Base-by-base conservation (phyloP, 2,888 invertebrate species). In the Meloe dianella region DNA sequence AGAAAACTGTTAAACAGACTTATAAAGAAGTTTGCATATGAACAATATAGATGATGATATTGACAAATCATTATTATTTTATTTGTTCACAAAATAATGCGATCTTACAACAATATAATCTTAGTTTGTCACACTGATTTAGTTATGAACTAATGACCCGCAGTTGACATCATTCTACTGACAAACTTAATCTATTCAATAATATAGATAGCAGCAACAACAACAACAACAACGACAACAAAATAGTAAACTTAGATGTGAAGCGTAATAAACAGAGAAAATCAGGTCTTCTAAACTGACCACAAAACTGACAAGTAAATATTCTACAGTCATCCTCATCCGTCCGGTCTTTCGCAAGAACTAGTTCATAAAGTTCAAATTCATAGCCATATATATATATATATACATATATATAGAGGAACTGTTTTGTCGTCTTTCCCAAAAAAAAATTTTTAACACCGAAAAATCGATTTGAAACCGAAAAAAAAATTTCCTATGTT, bases 111-210 rank as follows among this genome's bases (percentile, higher is more conserved):
- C 60, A 58, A 32, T 56, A 22, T 67, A 67, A 67, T 67, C 67
- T 56, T 9, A 17, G 10, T n/a, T 56, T 67, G 67, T 67, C 67
- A 61, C 24, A 60, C 61, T 64, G 67, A 67, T 61, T 67, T 67
- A 67, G 59, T 64, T 27, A 35, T 38, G 59, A 24, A 27, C 57
- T 61, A 51, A 12, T 64, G 64, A 64, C 63, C 63, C 61, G 30
- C 63, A 63, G 51, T 60, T 60, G 66, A 59, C 57, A 67, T 67
- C 64, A 61, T 61, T 67, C 64, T 64, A 63, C 58, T 67, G 67
- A 64, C 67, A 67, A 67, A 67, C 67, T 67, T 67, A 67, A 66
- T 67, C 66, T 60, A 57, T 51, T 64, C 63, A 60, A 67, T 60
- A 58, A 35, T 41, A 32, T 57, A 60, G 35, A 35, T 12, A 35